Base-by-base conservation (phyloP, 2,888 invertebrate species). In the Drosophila anomalata region DNA sequence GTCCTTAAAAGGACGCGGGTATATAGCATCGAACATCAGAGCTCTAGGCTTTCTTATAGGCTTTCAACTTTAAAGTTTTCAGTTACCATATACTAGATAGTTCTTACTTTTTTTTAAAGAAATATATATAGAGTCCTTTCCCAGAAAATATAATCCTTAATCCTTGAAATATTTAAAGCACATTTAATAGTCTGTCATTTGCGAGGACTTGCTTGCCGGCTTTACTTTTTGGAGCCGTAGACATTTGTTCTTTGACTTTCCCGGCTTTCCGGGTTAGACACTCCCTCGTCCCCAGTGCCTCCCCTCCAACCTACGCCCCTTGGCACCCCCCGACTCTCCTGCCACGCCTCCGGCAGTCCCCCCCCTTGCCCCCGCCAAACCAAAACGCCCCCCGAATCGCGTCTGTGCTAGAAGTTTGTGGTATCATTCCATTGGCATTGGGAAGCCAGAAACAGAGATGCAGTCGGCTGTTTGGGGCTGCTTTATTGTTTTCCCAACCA, bases 201-300 rank as follows among this genome's bases (percentile, higher is more conserved):
- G 0, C 7, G 5, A 9, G 8, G 20, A 42, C 31, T 29, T 26
- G 5, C 26, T 31, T 48, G 3, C 29, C 24, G 39, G 68, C 46
- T 67, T 41, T 33, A 56, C 50, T 51, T 56, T 67, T 67, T 46
- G 68, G 73, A 77, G 75, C 66, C 68, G 50, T 73, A 77, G 73
- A 78, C 77, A 87, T 87, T 87, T 87, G 87, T 87, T 88, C 86
- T 84, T 88, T 87, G 84, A 87, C 87, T 88, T 87, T 76, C 82
- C 75, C 76, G 75, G 71, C 82, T 82, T 86, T 80, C 84, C 79
- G 81, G 76, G 70, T 59, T 74, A 59, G 73, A 73, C 46, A 39
- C 33, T 20, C 29, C 31, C 48, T 24, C 48, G 17, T 17, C 22
- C 9, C 17, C 17, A 17, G 17, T 7, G 39, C 42, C 24, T 2